These are phyloP conservation scores for Triops cancriformis DNA, from an alignment of 1,140 invertebrate species.

Conservation along the genomic window DNA sequence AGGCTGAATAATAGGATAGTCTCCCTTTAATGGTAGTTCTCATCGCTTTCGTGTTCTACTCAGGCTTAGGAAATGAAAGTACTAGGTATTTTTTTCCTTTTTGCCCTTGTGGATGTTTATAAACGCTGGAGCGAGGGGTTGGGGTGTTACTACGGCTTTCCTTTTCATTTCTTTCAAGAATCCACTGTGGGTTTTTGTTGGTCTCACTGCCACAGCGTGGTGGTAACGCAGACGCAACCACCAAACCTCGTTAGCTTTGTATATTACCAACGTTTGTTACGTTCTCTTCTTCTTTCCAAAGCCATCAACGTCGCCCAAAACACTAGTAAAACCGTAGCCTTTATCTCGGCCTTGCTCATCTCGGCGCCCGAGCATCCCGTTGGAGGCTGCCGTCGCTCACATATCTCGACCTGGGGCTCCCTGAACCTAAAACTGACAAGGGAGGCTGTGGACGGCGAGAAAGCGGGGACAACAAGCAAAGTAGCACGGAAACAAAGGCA, in stretches of 20 bases:
- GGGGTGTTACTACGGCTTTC: not conserved
- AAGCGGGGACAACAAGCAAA: not conserved
- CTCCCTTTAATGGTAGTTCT: not conserved
- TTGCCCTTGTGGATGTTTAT: not conserved
- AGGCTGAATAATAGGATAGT: not conserved
- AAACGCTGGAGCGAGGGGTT: not conserved
- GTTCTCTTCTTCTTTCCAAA: not conserved
- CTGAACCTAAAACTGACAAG: not conserved
- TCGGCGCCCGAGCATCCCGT: not conserved
- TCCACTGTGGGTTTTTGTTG: no score
- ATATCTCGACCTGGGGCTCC: not conserved
- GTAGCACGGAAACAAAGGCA: not conserved
- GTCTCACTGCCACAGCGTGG: no score
- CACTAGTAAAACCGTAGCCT: not conserved
- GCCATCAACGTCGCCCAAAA: not conserved
- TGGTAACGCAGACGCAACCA: not conserved
- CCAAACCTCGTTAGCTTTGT: not conserved
- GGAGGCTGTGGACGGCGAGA: not conserved
- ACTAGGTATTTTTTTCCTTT: no score
- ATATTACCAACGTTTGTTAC: slow-evolving; percentile 4
- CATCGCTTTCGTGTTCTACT: not conserved
- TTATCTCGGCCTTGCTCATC: not conserved
- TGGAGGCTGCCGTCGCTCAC: not conserved
- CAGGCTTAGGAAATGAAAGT: not conserved
- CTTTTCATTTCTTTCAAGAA: not conserved